Conservation (phyloP, 2,888 invertebrate species). For the Cryptophagus acutangulus region DNA sequence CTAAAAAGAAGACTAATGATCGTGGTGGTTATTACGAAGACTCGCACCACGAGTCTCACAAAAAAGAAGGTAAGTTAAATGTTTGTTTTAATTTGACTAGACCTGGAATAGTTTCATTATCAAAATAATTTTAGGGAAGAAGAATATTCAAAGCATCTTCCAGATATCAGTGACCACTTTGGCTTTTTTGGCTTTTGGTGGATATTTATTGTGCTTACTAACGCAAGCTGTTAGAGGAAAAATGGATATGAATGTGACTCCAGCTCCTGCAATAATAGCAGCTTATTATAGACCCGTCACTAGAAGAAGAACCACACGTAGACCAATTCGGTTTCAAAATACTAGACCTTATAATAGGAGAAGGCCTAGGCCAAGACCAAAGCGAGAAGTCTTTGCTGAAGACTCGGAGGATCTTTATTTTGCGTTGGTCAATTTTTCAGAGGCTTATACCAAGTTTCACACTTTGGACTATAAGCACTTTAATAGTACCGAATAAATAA, state of each 20-base stretch:
- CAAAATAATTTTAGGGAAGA: conserved; percentile 5
- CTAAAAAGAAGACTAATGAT: not conserved
- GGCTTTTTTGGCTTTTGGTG: conserved; percentile 80
- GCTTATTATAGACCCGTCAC: conserved; percentile 19
- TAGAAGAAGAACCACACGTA: conserved; percentile 22
- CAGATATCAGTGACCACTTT: conserved; percentile 72
- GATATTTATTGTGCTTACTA: conserved; percentile 72
- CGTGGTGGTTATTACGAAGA: conserved; percentile 2
- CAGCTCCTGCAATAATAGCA: conserved; percentile 35
- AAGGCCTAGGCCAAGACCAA: conserved; percentile 23
- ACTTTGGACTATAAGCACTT: conserved; percentile 37
- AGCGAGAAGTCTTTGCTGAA: conserved; percentile 28
- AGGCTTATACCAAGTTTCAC: conserved; percentile 53
- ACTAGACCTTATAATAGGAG: conserved; percentile 16
- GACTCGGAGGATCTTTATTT: conserved; percentile 51
- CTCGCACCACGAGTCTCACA: not conserved
- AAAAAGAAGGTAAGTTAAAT: conserved; percentile 3
- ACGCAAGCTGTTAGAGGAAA: conserved; percentile 70
- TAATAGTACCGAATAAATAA: conserved; percentile 23
- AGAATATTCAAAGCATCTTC: conserved; percentile 63
- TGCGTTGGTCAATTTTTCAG: conserved; percentile 52
- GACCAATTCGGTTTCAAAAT: conserved; percentile 15
- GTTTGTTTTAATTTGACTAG: not conserved
- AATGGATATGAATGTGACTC: conserved; percentile 40
- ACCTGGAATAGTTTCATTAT: not conserved